Percentiles rank a stretch among this genome's conserved stretches.
phyloP scores from a whole-genome alignment of 2,888 invertebrate genomes.

The Fragum sueziense region DNA sequence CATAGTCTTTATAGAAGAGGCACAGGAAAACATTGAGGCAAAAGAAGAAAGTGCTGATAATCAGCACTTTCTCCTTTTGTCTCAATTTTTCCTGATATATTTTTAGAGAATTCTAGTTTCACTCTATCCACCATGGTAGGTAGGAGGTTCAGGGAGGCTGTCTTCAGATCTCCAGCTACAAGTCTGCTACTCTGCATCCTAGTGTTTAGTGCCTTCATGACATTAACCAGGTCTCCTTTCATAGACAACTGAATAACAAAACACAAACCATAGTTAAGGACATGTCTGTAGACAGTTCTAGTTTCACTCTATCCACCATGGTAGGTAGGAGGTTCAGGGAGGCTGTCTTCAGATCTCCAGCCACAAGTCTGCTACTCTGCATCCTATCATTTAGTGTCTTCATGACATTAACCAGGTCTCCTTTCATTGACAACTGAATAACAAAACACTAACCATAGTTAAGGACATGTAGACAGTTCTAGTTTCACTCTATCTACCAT shows the following conservation, averaged over 20 bases:
- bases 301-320: conserved; percentile 69
- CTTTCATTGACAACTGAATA: too few relatives aligned
- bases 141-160: conserved; percentile 61
- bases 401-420: too few relatives aligned
- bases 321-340: conserved; percentile 66
- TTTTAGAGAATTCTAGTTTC: conserved; percentile 24
- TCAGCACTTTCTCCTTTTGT: neutral
- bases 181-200: conserved; percentile 48
- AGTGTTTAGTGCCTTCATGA: conserved; percentile 69
- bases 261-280: too few relatives aligned
- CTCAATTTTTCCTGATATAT: conserved; percentile 49
- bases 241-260: too few relatives aligned
- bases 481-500: conserved; percentile 69
- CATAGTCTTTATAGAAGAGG: too few relatives aligned
- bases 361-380: conserved; percentile 37
- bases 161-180: conserved; percentile 66
- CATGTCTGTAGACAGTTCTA: conserved; percentile 46
- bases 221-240: too few relatives aligned
- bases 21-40: too few relatives aligned
- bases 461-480: neutral
- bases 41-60: too few relatives aligned
- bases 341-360: conserved; percentile 68
- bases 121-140: conserved; percentile 73
- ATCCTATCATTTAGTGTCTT: conserved; percentile 67
- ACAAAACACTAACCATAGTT: too few relatives aligned